Base-by-base conservation (phyloP, 2,888 invertebrate genomes). In the Dichetophora obliterata region DNA sequence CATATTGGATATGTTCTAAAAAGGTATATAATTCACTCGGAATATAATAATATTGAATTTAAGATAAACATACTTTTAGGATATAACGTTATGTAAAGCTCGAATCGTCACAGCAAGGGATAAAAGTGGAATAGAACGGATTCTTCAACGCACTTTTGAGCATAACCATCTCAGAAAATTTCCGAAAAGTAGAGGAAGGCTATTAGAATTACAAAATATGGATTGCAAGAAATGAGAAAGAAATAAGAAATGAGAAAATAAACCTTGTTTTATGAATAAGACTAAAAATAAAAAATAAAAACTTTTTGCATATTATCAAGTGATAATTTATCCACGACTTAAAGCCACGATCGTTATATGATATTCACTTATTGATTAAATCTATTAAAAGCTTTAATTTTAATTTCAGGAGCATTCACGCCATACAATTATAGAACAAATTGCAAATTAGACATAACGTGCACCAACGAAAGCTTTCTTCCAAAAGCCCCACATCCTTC, bases 1-100 rank as follows among this genome's bases (percentile, higher is more conserved):
- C 88, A 3, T 89, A 89, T 80, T 89, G 89, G 89, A 88, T 89
- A 65, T 89, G 89, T 80, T 85, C 89, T 5, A 84, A 85, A 77
- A 89, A 89, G 85, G 89, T 88, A 66, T 81, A 80, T 75, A 19
- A 16, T 16, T 11, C 24, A 0, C 3, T 14, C 2, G 22, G 8
- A 5, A 14, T n/a, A 57, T 14, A 37, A 11, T 24, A 43, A 3
- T 43, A 2, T 50, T 50, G 50, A 43, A 54, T 70, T 34, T 31
- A 54, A 54, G 9, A 19, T 19, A 19, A 31, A n/a, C n/a, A 31
- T 54, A 34, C 31, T 34, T 48, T 59, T 61, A 89, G 89, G 89
- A 89, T 81, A 85, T 87, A 16, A 87, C 87, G 16, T 82, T 84
- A 16, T 89, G 89, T 37, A 82, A 85, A 3, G 89, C 89, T 0